Evolutionary conservation across 1,140 invertebrate species (phyloP).

Genomic region (Palaemon carinicauda): DNA sequence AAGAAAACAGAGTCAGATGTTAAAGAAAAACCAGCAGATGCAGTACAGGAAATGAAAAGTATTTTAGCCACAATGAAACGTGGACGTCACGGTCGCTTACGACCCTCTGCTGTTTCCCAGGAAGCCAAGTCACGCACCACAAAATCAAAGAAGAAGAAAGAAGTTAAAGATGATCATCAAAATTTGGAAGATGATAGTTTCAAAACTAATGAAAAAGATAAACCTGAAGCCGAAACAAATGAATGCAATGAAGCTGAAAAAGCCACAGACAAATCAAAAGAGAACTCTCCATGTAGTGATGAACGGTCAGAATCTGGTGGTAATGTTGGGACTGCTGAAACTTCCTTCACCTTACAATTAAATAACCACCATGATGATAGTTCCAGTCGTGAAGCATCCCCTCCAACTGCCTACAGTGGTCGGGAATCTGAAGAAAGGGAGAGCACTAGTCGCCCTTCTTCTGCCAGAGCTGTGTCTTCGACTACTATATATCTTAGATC

Average conservation of each 20-base stretch:
- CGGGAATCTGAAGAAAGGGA: constrained; percentile 23
- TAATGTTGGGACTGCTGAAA: neutral
- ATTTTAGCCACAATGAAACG: constrained; percentile 54
- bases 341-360: constrained; percentile 25
- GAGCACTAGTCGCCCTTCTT: neutral
- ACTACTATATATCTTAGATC: constrained; percentile 37
- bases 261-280: neutral
- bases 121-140: constrained; percentile 26
- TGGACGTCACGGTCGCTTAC: constrained; percentile 22
- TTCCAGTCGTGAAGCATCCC: constrained; percentile 32
- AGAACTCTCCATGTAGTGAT: neutral
- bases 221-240: no score
- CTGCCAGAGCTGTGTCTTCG: constrained; percentile 12
- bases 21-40: constrained; percentile 39
- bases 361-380: neutral
- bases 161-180: neutral
- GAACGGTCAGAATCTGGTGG: neutral
- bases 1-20: neutral
- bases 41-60: constrained; percentile 53
- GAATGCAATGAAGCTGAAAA: neutral
- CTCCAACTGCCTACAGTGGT: neutral
- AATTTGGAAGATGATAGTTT: neutral
- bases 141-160: constrained; percentile 27
- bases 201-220: no score
- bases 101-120: constrained; percentile 35